Base-by-base conservation (phyloP, 2,113 vertebrate genomes). In the Apteryx owenii region DNA sequence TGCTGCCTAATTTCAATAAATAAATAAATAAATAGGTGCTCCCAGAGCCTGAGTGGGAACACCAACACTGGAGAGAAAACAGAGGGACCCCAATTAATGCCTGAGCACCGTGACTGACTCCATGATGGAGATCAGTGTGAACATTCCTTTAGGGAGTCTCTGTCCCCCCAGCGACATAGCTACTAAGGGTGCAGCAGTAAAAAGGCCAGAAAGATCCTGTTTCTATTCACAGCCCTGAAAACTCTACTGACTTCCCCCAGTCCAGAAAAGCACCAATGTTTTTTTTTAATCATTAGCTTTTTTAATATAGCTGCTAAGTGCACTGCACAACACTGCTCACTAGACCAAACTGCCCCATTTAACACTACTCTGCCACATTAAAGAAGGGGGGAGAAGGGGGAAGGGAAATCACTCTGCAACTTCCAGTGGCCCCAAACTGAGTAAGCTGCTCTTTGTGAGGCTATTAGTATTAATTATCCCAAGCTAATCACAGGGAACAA, bases 401-500 rank as follows among this genome's bases (percentile, higher is more conserved):
- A 51, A 19, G 29, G 71, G 40, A 65, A 51, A 28, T 0, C n/a
- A 21, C 79, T 85, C 80, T 75, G 48, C 78, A 88, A 44, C 15
- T 62, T 95, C 81, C 71, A 80, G 73, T 2, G 6, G 79, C 68
- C 69, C 61, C 25, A 81, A 72, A 95, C 61, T 26, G 66, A 91
- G 69, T 75, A 86, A 68, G 53, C 58, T 77, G 71, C 71, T 90
- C 82, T 94, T 95, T 93, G 75, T 96, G 91, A 95, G 85, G 85
- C 78, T 81, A 89, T 96, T 96, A 96, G 81, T 83, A 66, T 90
- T 94, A 95, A 93, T 94, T 96, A 94, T 73, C 75, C 79, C 81
- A 93, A 91, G 92, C 85, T 96, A 96, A 96, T 93, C 71, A 60
- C 84, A 90, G 61, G 33, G 44, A 93, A 80, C 88, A 88, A 90